Percentiles rank a stretch among this genome's conserved stretches.
Conservation (phyloP, 2,888 invertebrate genomes). For the Chloroclystis v-ata region DNA sequence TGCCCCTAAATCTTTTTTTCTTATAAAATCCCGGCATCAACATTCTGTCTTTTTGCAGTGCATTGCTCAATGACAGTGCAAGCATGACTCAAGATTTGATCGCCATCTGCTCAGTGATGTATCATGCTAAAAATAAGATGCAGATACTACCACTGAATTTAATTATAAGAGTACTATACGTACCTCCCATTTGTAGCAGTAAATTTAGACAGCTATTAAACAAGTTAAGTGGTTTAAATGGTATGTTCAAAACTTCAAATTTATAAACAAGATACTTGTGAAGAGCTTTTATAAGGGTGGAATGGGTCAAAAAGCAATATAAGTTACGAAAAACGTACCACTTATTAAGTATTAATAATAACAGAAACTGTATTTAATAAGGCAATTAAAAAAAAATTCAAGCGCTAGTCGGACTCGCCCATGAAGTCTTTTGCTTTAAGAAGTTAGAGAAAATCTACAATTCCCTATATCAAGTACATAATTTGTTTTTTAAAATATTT, state of each 20-base stretch:
- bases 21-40: background rate
- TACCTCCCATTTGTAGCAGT: conserved; percentile 27
- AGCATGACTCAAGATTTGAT: conserved; percentile 45
- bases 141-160: conserved; percentile 39
- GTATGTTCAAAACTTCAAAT: conserved; percentile 11
- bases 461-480: no score
- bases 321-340: no score
- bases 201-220: conserved; percentile 16
- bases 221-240: conserved; percentile 13
- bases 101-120: conserved; percentile 47
- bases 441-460: no score
- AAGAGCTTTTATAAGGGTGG: conserved; percentile 3
- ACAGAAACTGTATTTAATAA: no score
- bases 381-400: no score
- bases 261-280: conserved; percentile 13
- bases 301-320: no score
- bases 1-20: background rate
- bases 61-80: conserved; percentile 39
- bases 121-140: conserved; percentile 52
- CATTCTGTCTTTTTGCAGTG: conserved; percentile 14
- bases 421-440: no score
- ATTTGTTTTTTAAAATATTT: no score
- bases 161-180: conserved; percentile 31
- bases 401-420: no score
- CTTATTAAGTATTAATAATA: no score